Conservation (phyloP, 2,888 invertebrate species). For the Pheosia tremula region DNA sequence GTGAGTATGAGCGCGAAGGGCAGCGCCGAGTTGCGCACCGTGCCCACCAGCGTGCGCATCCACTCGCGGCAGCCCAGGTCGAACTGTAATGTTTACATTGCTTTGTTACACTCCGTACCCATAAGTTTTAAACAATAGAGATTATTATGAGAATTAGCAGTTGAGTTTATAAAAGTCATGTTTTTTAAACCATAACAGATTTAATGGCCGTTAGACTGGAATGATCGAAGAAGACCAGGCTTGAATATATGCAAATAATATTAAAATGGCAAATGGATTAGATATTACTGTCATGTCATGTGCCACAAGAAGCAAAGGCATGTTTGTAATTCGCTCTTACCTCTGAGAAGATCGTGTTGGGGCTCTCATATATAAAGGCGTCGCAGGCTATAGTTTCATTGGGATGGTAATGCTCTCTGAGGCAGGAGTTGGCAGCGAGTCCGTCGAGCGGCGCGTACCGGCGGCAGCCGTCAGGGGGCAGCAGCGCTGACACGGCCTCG, state of each 20-base stretch:
- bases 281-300: too few species aligned
- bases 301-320: too few species aligned
- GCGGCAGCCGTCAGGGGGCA: conserved; percentile 48
- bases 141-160: too few species aligned
- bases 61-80: conserved; percentile 87
- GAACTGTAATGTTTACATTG: conserved; percentile 74
- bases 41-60: conserved; percentile 89
- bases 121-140: too few species aligned
- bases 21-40: conserved; percentile 88
- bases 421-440: conserved; percentile 41
- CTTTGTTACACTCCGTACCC: too few species aligned
- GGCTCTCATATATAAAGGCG: conserved; percentile 57
- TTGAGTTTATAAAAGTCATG: too few species aligned
- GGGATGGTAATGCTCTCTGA: conserved; percentile 50
- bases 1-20: conserved; percentile 88
- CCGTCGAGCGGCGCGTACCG: conserved; percentile 46
- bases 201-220: too few species aligned
- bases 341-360: conserved; percentile 70
- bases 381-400: conserved; percentile 56
- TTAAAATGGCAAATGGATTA: too few species aligned
- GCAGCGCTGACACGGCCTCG: conserved; percentile 45
- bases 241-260: too few species aligned
- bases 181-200: too few species aligned
- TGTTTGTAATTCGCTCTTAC: conserved; percentile 35
- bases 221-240: too few species aligned